A percentile compares a stretch with the other conserved stretches of the same genome.
phyloP scores from a whole-genome alignment of 2,797 vertebrate genomes.

The Pantherophis vulpinus region DNA sequence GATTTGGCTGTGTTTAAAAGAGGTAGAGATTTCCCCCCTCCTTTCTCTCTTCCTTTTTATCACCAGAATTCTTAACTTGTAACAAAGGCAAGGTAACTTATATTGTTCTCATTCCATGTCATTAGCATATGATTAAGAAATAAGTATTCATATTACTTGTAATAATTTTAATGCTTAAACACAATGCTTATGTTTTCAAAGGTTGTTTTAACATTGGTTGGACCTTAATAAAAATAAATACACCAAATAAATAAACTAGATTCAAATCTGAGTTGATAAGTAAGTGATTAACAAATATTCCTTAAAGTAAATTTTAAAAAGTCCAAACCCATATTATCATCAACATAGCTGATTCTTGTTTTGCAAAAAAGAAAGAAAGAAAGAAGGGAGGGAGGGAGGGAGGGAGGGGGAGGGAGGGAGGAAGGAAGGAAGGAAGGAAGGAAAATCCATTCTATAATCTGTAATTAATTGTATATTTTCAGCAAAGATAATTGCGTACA shows the following conservation, averaged over 20 bases:
- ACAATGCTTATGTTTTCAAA: background rate
- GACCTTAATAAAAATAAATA: background rate
- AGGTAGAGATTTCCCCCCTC: background rate
- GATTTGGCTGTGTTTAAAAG: background rate
- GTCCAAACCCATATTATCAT: background rate
- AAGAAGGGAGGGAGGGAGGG: no score
- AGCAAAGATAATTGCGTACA: background rate
- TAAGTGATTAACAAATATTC: background rate
- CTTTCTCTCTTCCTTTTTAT: background rate
- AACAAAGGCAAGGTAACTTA: background rate
- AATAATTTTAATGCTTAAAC: background rate
- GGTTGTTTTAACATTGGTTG: background rate
- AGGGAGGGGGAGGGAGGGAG: no score
- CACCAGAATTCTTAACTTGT: background rate
- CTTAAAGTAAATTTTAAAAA: background rate
- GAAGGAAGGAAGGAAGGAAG: no score
- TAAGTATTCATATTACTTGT: background rate
- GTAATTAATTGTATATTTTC: background rate
- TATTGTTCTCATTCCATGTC: background rate
- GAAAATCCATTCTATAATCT: background rate
- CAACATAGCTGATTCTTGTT: background rate
- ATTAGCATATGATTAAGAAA: background rate
- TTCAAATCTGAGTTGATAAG: background rate
- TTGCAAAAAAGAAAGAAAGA: background rate
- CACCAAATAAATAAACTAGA: background rate